phyloP scores from a whole-genome alignment of 2,113 vertebrate genomes.

The Paracanthobrama guichenoti region DNA sequence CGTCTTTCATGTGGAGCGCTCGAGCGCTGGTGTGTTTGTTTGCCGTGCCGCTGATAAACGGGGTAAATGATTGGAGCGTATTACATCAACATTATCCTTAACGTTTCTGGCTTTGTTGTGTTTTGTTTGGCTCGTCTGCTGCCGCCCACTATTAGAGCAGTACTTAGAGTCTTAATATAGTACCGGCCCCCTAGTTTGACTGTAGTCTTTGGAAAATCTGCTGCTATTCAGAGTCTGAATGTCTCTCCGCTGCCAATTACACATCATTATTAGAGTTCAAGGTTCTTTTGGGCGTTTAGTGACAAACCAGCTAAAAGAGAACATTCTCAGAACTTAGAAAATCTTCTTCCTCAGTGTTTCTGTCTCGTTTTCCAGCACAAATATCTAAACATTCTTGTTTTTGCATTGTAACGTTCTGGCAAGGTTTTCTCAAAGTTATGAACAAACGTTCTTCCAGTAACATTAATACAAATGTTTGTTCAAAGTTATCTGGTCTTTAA shows the following conservation, averaged over 20 bases:
- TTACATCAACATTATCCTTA: slow-evolving; percentile 40
- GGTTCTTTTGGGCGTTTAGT: slow-evolving; percentile 1
- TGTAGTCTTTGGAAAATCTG: neutral
- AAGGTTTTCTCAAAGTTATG: too few relatives aligned
- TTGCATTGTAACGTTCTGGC: too few relatives aligned
- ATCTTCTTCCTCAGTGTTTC: too few relatives aligned
- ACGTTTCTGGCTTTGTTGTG: slow-evolving; percentile 18
- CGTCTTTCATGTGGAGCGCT: slow-evolving; percentile 35
- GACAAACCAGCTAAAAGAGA: neutral
- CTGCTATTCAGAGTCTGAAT: neutral
- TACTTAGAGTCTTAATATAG: slow-evolving; percentile 33
- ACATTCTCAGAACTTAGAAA: too few relatives aligned
- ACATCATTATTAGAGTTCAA: slow-evolving; percentile 22
- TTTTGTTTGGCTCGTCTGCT: slow-evolving; percentile 47
- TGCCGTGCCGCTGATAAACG: slow-evolving; percentile 34
- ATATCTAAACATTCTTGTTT: too few relatives aligned
- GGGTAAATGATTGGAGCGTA: slow-evolving; percentile 24
- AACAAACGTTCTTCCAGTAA: too few relatives aligned
- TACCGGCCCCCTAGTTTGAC: neutral
- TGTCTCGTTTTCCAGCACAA: too few relatives aligned
- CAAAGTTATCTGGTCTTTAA: too few relatives aligned
- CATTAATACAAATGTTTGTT: too few relatives aligned
- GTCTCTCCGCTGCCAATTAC: neutral
- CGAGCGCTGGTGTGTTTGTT: neutral
- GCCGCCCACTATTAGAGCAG: slow-evolving; percentile 11